These are phyloP conservation scores for Otocyon megalotis DNA, from an alignment of 2,113 vertebrate genomes.

Conservation along the genomic window DNA sequence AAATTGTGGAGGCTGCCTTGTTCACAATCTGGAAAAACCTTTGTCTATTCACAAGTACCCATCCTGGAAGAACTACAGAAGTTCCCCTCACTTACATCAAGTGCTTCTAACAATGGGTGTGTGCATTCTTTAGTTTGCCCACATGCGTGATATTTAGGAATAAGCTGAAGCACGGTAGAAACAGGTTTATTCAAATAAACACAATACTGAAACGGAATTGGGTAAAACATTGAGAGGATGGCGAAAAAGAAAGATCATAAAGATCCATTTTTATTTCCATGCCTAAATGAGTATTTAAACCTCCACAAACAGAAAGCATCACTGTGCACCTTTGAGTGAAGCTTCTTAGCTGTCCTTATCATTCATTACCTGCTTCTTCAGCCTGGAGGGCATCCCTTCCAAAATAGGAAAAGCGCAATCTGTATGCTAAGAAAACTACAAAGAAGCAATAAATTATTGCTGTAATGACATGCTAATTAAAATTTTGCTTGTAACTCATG, in stretches of 20 bases:
- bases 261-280: conserved; percentile 11
- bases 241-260: not conserved
- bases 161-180: not conserved
- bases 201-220: not conserved
- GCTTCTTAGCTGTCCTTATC: conserved; percentile 50
- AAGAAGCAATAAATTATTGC: conserved; percentile 95
- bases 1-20: not conserved
- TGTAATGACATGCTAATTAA: conserved; percentile 98
- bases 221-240: not conserved
- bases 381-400: conserved; percentile 77
- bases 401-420: conserved; percentile 86
- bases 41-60: not conserved
- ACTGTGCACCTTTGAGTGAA: not conserved
- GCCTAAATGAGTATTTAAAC: not conserved
- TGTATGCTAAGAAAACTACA: conserved; percentile 90
- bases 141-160: not conserved
- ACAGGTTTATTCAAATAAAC: conserved; percentile 41
- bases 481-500: conserved; percentile 99
- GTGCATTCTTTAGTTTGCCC: not conserved
- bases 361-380: conserved; percentile 75
- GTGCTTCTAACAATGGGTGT: not conserved
- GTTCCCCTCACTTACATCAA: not conserved
- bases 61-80: not conserved
- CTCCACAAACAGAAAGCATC: not conserved
- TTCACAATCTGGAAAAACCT: not conserved